Percentiles rank a stretch among this genome's conserved stretches.
Conservation (phyloP, 2,113 vertebrate genomes). For the Nerophis ophidion region DNA sequence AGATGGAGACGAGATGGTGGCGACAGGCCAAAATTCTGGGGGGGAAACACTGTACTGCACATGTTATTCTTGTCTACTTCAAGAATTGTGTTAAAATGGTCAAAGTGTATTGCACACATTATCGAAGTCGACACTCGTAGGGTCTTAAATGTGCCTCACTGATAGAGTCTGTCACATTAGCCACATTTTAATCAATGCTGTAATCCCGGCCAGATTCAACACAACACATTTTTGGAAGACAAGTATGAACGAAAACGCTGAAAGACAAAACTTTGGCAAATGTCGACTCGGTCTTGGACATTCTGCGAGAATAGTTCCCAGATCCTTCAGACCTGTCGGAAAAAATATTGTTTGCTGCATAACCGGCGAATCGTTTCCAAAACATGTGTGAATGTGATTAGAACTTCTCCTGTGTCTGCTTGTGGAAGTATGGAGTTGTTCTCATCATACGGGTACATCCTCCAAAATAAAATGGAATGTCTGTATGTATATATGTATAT, state of each 20-base stretch:
- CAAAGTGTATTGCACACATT: not conserved
- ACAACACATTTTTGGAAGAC: slow-evolving; percentile 1
- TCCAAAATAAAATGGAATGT: too few relatives aligned
- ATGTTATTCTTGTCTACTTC: too few relatives aligned
- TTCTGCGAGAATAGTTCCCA: not conserved
- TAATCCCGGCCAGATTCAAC: not conserved
- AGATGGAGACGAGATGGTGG: too few relatives aligned
- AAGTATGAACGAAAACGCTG: not conserved
- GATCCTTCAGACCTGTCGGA: not conserved
- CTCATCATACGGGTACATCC: too few relatives aligned
- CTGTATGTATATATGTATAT: too few relatives aligned
- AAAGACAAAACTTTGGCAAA: slow-evolving; percentile 8
- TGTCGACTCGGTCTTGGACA: not conserved
- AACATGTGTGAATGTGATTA: not conserved
- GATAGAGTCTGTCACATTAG: not conserved
- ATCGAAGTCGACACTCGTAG: not conserved
- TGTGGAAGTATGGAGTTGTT: not conserved
- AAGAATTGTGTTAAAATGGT: not conserved
- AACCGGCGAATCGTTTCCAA: not conserved
- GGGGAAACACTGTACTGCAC: too few relatives aligned
- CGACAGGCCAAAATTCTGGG: too few relatives aligned
- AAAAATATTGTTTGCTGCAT: not conserved
- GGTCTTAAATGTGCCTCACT: not conserved
- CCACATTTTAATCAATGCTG: not conserved
- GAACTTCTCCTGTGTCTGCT: not conserved